Evolutionary conservation across 30 jellyfish, hydroid and myxozoan genomes (phyloP).

Genomic region (Catostylus mosaicus): DNA sequence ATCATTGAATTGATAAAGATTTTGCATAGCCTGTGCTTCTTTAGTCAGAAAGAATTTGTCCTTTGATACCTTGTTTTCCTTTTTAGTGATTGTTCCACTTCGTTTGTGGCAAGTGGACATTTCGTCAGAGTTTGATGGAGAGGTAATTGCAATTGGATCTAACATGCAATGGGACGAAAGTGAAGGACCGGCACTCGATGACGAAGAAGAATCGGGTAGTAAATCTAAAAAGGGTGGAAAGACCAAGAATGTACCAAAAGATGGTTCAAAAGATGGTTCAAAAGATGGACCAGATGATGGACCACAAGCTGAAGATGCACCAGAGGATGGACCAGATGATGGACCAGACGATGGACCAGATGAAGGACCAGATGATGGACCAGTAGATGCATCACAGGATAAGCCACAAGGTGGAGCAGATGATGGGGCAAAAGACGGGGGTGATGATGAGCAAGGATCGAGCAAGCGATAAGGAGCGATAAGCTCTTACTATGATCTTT

Average conservation of each 20-base stretch:
- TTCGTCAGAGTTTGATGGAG: conserved; percentile 41
- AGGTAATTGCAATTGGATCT: conserved; percentile 56
- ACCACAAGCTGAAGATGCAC: neutral
- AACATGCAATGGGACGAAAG: conserved; percentile 69
- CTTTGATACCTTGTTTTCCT: neutral
- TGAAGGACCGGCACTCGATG: conserved; percentile 18
- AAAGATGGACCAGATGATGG: neutral
- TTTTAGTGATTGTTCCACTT: conserved; percentile 60
- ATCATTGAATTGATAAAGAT: too few species aligned
- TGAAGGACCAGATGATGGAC: neutral
- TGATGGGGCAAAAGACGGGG: neutral
- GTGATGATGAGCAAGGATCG: neutral
- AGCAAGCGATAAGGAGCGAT: too few species aligned
- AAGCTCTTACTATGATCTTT: too few species aligned
- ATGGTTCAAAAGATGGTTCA: neutral
- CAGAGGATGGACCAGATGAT: neutral
- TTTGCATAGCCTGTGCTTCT: too few species aligned
- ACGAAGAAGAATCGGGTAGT: neutral
- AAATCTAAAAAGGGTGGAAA: neutral
- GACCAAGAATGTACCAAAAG: neutral
- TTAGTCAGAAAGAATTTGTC: neutral
- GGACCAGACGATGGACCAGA: neutral
- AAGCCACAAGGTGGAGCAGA: neutral
- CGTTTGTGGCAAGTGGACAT: conserved; percentile 70
- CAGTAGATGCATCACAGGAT: too few species aligned